Evolutionary conservation across 2,113 vertebrate species (phyloP), one percentile per base, ranked within the genome.

Genomic region (Phrynosoma platyrhinos): DNA sequence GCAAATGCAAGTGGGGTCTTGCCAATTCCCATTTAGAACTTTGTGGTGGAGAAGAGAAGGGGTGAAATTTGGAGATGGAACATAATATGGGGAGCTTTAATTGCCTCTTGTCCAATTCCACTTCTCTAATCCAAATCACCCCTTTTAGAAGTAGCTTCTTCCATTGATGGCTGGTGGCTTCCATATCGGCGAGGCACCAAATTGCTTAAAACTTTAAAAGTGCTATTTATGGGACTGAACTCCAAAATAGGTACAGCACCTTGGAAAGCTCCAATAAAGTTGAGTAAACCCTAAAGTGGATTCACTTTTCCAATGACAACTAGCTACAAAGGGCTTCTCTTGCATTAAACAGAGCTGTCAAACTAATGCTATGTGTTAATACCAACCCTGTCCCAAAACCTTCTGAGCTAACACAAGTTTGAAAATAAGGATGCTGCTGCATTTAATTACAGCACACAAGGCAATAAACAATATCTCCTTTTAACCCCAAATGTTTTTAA

Each of bases 401-500:
- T 32, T 47, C n/a, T 71, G n/a, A 40, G 10, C 7, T 30, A 52
- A 66, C 81, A 47, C 10, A 58, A 58, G n/a, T 58, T 75, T 84
- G 52, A 75, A 58, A 58, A 84, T 53, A 52, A 5, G 13, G 6
- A 32, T 58, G 18, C 77, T 32, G n/a, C 20, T 78, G 58, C 0
- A 1, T 64, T 5, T 7, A 36, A 88, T 75, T 2, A 0, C 4
- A 81, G n/a, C 23, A 66, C 0, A 1, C 5, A 68, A 52, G 5
- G 14, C 55, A 90, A 47, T 0, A 0, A 91, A 62, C 23, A 23
- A 0, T 32, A 9, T 25, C 72, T 89, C 0, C 42, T 80, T 36
- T 75, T 79, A 82, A 9, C 32, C 14, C 53, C 80, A 36, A 36
- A 87, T 87, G 71, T 53, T 52, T 75, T 88, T 77, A 68, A 74